Base-by-base conservation (phyloP, 2,888 invertebrate genomes). In the Phyllotreta cruciferae region DNA sequence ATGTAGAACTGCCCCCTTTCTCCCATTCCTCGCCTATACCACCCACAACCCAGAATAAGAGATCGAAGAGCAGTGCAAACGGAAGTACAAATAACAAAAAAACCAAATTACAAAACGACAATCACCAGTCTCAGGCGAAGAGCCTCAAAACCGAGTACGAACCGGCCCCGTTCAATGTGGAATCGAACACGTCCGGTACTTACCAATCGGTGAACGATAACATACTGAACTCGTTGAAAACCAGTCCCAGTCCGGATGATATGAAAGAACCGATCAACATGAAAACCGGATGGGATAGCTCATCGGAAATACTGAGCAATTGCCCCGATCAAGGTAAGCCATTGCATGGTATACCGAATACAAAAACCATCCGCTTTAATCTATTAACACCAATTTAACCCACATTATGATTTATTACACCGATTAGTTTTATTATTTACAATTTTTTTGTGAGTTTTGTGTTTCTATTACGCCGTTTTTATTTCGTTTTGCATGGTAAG, bases 401-500 rank as follows among this genome's bases (percentile, higher is more conserved):
- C 24, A 24, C 24, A 24, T 24, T 24, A 24, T 24, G 4, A 24
- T 24, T 24, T 24, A n/a, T n/a, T n/a, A n/a, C n/a, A n/a, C n/a
- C n/a, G 39, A 56, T 56, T 56, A 10, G 45, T 36, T 58, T 54
- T 38, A 55, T 65, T 62, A 62, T 65, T 41, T 60, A 41, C 24
- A 8, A 11, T 38, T 50, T 57, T 63, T 64, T 63, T 63, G 68
- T 62, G 60, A 55, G 62, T 70, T 68, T 61, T 60, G 55, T 64
- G 24, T 24, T 24, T 24, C 24, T 24, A 24, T 24, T 24, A 4
- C 24, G 66, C 49, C 44, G 50, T 56, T 63, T 66, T 52, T n/a
- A 34, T 37, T 62, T 61, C 41, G 63, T 69, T n/a, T 71, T 74
- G 75, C 79, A 79, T 79, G 79, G 79, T 79, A 79, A 76, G 79